Evolutionary conservation across 2,113 vertebrate species (phyloP).

Genomic region (Hiodon tergisus): DNA sequence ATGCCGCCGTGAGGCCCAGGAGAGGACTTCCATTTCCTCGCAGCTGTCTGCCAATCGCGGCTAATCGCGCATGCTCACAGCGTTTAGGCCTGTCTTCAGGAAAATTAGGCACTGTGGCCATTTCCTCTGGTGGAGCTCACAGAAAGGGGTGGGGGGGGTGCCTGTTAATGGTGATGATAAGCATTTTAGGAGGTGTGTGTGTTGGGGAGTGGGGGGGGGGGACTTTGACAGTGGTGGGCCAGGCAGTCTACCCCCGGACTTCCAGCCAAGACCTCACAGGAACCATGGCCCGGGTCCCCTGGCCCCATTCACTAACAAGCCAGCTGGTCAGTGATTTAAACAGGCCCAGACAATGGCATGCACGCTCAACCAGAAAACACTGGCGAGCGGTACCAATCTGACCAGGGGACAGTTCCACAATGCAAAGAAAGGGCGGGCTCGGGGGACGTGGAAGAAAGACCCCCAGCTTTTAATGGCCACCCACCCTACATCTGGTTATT

Average conservation of each 20-base stretch:
- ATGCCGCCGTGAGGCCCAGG: slow-evolving; percentile 51
- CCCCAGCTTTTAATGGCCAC: slow-evolving; percentile 50
- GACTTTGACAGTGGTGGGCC: slow-evolving; percentile 56
- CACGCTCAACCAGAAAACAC: slow-evolving; percentile 77
- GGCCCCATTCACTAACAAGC: slow-evolving; percentile 81
- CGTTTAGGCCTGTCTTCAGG: slow-evolving; percentile 59
- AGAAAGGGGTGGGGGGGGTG: background rate
- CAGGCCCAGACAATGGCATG: slow-evolving; percentile 70
- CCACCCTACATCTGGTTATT: slow-evolving; percentile 63
- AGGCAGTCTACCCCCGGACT: slow-evolving; percentile 69
- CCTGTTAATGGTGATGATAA: background rate
- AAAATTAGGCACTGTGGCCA: slow-evolving; percentile 55
- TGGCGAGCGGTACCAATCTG: slow-evolving; percentile 55
- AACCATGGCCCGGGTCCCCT: slow-evolving; percentile 86
- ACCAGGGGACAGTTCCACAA: slow-evolving; percentile 34
- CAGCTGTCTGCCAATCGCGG: slow-evolving; percentile 71
- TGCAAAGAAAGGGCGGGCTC: slow-evolving; percentile 12
- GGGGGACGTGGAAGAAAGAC: slow-evolving; percentile 27
- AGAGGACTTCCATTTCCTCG: slow-evolving; percentile 58
- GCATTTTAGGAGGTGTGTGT: background rate
- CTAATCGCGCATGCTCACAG: slow-evolving; percentile 72
- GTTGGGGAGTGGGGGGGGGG: slow-evolving; percentile 33
- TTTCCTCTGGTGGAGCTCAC: slow-evolving; percentile 67
- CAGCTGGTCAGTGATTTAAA: slow-evolving; percentile 98
- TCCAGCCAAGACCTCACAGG: slow-evolving; percentile 97